Percentiles rank a stretch among this genome's conserved stretches.
Evolutionary conservation across 2,797 vertebrate species (phyloP).

Genomic region (Botia kubotai): DNA sequence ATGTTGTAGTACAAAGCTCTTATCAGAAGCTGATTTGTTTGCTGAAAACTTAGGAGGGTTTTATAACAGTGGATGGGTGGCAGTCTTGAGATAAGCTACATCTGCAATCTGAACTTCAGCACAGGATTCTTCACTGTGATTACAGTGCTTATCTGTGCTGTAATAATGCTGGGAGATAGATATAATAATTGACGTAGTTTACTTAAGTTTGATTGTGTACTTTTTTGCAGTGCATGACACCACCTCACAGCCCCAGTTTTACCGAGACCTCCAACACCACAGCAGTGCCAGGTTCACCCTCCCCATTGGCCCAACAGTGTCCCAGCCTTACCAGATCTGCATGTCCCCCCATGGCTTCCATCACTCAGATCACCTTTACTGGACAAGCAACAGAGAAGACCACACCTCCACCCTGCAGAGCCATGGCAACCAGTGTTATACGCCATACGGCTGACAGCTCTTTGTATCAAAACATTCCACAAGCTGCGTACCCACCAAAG

Average conservation of each 20-base stretch:
- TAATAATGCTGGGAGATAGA: slow-evolving; percentile 39
- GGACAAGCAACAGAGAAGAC: slow-evolving; percentile 62
- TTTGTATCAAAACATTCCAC: slow-evolving; percentile 77
- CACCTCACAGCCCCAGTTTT: slow-evolving; percentile 94
- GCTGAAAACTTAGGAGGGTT: slow-evolving; percentile 52
- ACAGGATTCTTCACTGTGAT: slow-evolving; percentile 44
- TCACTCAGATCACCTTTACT: slow-evolving; percentile 37
- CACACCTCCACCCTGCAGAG: slow-evolving; percentile 76
- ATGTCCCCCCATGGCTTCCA: slow-evolving; percentile 59
- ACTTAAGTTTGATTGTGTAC: slow-evolving; percentile 1
- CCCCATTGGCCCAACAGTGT: slow-evolving; percentile 54
- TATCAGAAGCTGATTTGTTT: slow-evolving; percentile 53
- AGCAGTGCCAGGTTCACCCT: slow-evolving; percentile 42
- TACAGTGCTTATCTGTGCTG: background rate
- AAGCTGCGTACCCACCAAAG: slow-evolving; percentile 63
- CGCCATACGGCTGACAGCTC: slow-evolving; percentile 87
- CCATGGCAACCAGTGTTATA: slow-evolving; percentile 90
- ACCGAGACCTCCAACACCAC: slow-evolving; percentile 74
- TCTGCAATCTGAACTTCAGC: slow-evolving; percentile 64
- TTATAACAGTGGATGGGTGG: slow-evolving; percentile 59
- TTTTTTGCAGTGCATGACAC: slow-evolving; percentile 91
- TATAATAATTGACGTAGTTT: background rate
- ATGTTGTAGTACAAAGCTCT: slow-evolving; percentile 23
- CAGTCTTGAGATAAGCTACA: slow-evolving; percentile 57
- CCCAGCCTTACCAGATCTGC: slow-evolving; percentile 58